Conservation (phyloP, 1,140 invertebrate species). For the Temnothorax longispinosus region DNA sequence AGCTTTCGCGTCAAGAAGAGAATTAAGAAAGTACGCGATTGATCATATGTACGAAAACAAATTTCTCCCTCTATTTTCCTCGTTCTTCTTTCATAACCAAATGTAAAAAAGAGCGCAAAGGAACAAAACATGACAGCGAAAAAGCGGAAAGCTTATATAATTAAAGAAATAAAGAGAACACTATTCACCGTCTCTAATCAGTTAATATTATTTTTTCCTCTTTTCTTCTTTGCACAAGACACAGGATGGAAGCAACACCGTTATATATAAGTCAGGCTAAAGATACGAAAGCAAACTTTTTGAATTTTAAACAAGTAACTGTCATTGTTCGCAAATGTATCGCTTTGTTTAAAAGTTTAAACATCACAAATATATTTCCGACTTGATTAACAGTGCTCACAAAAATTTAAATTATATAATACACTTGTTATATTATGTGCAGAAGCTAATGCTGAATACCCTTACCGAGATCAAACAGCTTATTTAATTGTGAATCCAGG, state of each 20-base stretch:
- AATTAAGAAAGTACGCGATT: conserved; percentile 13
- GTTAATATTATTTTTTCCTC: neutral
- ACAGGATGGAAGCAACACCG: neutral
- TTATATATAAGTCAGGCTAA: neutral
- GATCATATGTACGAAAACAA: neutral
- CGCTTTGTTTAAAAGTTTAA: neutral
- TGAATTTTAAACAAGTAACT: neutral
- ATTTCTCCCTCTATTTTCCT: neutral
- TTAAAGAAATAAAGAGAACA: neutral
- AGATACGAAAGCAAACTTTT: neutral
- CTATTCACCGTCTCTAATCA: neutral
- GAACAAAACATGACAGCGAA: conserved; percentile 9
- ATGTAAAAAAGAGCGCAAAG: conserved; percentile 8
- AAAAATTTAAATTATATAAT: neutral
- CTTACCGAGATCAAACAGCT: neutral
- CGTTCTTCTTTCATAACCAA: neutral
- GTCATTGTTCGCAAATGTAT: neutral
- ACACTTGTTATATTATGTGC: neutral
- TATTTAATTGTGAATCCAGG: neutral
- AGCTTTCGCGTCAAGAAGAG: conserved; percentile 53
- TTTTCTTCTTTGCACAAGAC: neutral
- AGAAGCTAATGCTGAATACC: neutral
- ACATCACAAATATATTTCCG: neutral
- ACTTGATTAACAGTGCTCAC: neutral
- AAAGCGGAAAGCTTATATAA: neutral